Evolutionary conservation across 2,113 vertebrate species (phyloP), one percentile per base, ranked within the genome.

Genomic region (Galeopterus variegatus): DNA sequence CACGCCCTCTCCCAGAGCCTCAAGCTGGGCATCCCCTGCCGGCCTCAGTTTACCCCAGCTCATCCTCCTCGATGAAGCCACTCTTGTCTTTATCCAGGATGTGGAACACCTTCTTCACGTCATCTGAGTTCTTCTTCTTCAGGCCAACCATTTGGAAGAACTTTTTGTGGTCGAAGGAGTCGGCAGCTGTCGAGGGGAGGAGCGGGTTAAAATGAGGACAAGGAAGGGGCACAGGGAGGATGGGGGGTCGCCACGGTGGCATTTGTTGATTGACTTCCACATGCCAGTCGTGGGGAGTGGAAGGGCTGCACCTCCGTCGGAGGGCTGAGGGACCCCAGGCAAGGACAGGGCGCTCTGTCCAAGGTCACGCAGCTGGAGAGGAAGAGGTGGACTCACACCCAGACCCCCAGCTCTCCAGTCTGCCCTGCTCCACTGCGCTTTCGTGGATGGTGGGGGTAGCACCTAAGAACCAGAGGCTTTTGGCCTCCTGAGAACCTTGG

Each of bases 131-230:
- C 98, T 99, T 99, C 86, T 99, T 99, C 98, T 99, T 99, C 98
- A 99, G 98, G 31, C 99, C 99, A 24, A 99, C 98, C 99, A 99
- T 97, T 96, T 99, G 99, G 93, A 99, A 99, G 98, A 99, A 99
- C 99, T 99, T 99, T 98, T 99, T 99, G 91, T 99, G 99, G 98
- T 99, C 98, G 36, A 99, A 99, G 69, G 99, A 99, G 41, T 99
- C 99, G 4, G 97, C 98, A 89, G 98, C 98, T 99, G 28, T 3
- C 41, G 62, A 60, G 67, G 45, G 67, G 54, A 17, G 80, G 36
- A 10, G n/a, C 0, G 2, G 60, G 48, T 93, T 48, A 69, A 48
- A 54, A 26, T 5, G 65, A 83, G 31, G 62, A 33, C 23, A 1
- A 0, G 41, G 77, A 2, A 21, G 17, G 9, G 85, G 36, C 8